Evolutionary conservation across 1,140 invertebrate genomes (phyloP), one percentile per base, ranked within the genome.

Genomic region (Achroia grisella): DNA sequence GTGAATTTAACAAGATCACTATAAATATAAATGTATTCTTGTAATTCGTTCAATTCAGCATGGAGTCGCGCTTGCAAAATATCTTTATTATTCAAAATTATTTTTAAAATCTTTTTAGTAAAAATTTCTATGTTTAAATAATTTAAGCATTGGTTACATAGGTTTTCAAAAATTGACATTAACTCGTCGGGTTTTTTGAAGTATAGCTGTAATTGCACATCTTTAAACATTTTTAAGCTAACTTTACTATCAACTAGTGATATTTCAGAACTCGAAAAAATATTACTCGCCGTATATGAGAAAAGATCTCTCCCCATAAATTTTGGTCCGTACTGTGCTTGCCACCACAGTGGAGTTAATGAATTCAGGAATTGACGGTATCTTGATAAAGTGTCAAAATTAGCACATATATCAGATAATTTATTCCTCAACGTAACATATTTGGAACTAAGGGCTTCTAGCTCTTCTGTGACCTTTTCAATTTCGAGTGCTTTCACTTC

Each of bases 341-440:
- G 32, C 58, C 52, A 65, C 41, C 32, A 39, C 10, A 32, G 4
- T 11, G 65, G 65, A 8, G 52, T 34, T 8, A 69, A 8, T 0
- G 35, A 13, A 42, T 50, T 44, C 1, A 69, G 34, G 46, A 69
- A 69, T 4, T 46, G 42, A 12, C 45, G 39, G 36, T 69, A 69
- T n/a, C 29, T 48, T 3, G 43, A 39, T 33, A 69, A 56, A 1
- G 30, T 53, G 30, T 65, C 56, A 36, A 57, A 52, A n/a, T 5
- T 36, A 34, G 44, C 46, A 13, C 17, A 29, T 9, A 52, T 27
- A 33, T 10, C 15, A 10, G 39, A 33, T 10, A 68, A n/a, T 44
- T 52, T 39, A 52, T 56, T 62, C 39, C 49, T 56, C 33, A 69
- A 32, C 10, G 41, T 44, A 8, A 52, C 50, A 12, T 39, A 56